Conservation (phyloP, 2,797 vertebrate genomes). For the Xiphophorus birchmanni region DNA sequence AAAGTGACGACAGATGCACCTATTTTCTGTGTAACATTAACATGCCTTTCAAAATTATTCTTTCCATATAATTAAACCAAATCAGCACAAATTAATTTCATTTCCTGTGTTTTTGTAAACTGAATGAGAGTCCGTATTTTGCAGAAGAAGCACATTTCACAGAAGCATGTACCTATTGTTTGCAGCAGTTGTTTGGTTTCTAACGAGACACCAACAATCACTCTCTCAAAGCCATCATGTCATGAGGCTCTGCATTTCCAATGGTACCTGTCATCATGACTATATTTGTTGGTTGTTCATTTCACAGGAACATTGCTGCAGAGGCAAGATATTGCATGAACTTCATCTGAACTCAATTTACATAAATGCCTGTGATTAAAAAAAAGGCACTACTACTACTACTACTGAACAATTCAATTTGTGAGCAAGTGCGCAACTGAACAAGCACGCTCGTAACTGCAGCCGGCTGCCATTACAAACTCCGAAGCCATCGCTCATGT, state of each 20-base stretch:
- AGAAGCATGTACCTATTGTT: neutral
- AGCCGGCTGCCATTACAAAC: neutral
- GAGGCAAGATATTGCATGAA: constrained; percentile 44
- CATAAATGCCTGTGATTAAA: constrained; percentile 44
- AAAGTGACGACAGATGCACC: no score
- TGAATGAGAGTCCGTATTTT: neutral
- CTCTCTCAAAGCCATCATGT: neutral
- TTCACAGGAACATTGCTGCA: constrained; percentile 22
- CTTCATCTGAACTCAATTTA: constrained; percentile 50
- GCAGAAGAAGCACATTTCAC: neutral
- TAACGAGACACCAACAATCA: neutral
- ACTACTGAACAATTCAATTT: constrained; percentile 43
- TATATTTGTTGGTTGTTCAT: constrained; percentile 12
- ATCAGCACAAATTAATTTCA: neutral
- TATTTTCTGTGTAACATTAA: neutral
- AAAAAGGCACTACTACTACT: constrained; percentile 3
- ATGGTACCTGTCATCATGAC: constrained; percentile 9
- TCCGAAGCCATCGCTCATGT: neutral
- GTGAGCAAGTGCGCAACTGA: constrained; percentile 10
- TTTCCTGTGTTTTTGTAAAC: neutral
- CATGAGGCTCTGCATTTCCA: neutral
- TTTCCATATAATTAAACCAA: neutral
- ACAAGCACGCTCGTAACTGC: neutral
- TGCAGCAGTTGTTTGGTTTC: neutral
- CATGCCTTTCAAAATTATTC: neutral